These are phyloP conservation scores for Chloebia gouldiae DNA, from an alignment of 2,113 vertebrate genomes.

Conservation along the genomic window DNA sequence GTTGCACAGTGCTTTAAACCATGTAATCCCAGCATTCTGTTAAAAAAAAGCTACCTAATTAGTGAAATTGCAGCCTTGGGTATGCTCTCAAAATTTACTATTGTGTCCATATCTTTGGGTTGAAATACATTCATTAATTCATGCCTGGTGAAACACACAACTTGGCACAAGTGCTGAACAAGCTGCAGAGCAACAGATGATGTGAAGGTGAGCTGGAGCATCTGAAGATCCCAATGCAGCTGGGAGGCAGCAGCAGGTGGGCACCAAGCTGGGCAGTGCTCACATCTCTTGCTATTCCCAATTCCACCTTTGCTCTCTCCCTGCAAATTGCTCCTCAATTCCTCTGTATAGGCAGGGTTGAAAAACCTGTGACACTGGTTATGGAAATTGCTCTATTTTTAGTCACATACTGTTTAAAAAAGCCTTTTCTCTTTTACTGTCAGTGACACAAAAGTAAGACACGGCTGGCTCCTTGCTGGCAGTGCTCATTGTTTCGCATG, in stretches of 20 bases:
- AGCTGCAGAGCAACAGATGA: not conserved
- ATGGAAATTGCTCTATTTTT: not conserved
- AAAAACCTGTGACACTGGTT: not conserved
- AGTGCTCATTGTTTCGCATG: no score
- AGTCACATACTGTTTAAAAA: not conserved
- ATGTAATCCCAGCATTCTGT: not conserved
- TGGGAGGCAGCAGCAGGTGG: not conserved
- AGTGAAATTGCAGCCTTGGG: not conserved
- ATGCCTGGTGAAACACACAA: fast-evolving
- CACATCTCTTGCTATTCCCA: not conserved
- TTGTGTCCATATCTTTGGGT: not conserved
- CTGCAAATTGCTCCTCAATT: not conserved
- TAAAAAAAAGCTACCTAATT: not conserved
- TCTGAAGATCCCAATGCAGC: not conserved
- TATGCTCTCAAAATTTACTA: not conserved
- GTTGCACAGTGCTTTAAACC: not conserved
- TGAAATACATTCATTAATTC: not conserved
- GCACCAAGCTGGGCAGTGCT: not conserved
- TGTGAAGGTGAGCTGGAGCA: not conserved
- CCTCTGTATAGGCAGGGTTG: not conserved
- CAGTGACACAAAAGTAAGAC: not conserved
- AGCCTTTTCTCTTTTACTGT: not conserved
- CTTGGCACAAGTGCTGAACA: not conserved
- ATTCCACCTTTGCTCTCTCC: not conserved
- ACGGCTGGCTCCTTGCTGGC: not conserved